A percentile compares a stretch with the other conserved stretches of the same genome.
Evolutionary conservation across 1,140 invertebrate species (phyloP).

Genomic region (Diorhabda elongata): DNA sequence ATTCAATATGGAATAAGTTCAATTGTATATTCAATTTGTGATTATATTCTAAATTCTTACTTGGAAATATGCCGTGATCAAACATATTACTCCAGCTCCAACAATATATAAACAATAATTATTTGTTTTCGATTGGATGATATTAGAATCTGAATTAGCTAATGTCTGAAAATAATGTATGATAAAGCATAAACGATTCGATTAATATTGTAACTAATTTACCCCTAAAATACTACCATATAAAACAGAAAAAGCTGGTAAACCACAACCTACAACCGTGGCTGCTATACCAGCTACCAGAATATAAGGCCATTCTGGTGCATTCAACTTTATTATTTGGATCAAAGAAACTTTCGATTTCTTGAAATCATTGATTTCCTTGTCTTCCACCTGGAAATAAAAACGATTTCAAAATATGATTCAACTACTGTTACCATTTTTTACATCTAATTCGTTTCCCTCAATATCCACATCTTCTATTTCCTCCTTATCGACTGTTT

Average conservation of each 20-base stretch:
- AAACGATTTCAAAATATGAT: background rate
- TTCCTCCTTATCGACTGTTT: conserved; percentile 24
- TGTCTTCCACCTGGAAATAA: conserved; percentile 15
- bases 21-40: too few relatives aligned
- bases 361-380: conserved; percentile 23
- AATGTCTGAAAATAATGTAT: conserved; percentile 41
- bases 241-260: conserved; percentile 76
- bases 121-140: conserved; percentile 57
- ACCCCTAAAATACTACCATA: conserved; percentile 82
- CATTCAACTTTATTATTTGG: conserved; percentile 68
- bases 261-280: conserved; percentile 65
- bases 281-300: conserved; percentile 67
- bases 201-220: conserved; percentile 32
- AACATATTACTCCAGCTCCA: conserved; percentile 67
- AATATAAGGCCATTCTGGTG: conserved; percentile 73
- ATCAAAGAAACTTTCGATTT: conserved; percentile 44
- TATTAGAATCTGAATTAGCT: conserved; percentile 51
- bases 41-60: conserved; percentile 15
- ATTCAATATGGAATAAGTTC: background rate
- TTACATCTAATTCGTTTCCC: conserved; percentile 7
- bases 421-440: background rate
- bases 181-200: too few relatives aligned
- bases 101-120: conserved; percentile 65
- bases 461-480: conserved; percentile 19
- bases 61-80: conserved; percentile 63